Conservation (phyloP, 2,797 vertebrate genomes). For the Psittacula derbiana region DNA sequence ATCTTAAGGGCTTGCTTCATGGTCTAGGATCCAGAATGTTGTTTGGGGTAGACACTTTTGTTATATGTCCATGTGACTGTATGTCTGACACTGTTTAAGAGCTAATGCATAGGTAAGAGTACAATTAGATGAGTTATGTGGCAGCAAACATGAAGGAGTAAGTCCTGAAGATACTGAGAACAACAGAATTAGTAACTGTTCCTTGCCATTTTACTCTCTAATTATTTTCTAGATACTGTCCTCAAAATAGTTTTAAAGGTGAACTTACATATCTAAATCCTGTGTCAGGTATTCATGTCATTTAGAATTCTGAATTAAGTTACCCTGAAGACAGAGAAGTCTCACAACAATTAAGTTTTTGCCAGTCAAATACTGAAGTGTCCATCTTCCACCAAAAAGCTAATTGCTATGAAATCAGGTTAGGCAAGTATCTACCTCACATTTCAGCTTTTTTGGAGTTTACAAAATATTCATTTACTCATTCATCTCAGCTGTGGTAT, state of each 20-base stretch:
- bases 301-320: not conserved
- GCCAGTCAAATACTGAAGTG: not conserved
- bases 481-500: not conserved
- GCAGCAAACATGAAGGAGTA: not conserved
- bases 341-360: not conserved
- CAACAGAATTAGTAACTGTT: not conserved
- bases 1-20: not conserved
- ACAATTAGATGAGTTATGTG: not conserved
- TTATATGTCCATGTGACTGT: not conserved
- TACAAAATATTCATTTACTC: not conserved
- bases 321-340: not conserved
- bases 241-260: not conserved
- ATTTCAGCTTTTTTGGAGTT: not conserved
- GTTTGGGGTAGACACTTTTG: not conserved
- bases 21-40: not conserved
- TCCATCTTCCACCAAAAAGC: not conserved
- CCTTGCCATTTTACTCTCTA: not conserved
- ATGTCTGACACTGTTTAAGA: not conserved
- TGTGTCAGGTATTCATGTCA: not conserved
- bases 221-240: not conserved
- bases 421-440: not conserved
- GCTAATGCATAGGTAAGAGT: not conserved
- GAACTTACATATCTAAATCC: not conserved
- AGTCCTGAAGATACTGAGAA: not conserved
- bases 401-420: not conserved